Conservation (phyloP, 2,113 vertebrate species). For the Axis porcinus region DNA sequence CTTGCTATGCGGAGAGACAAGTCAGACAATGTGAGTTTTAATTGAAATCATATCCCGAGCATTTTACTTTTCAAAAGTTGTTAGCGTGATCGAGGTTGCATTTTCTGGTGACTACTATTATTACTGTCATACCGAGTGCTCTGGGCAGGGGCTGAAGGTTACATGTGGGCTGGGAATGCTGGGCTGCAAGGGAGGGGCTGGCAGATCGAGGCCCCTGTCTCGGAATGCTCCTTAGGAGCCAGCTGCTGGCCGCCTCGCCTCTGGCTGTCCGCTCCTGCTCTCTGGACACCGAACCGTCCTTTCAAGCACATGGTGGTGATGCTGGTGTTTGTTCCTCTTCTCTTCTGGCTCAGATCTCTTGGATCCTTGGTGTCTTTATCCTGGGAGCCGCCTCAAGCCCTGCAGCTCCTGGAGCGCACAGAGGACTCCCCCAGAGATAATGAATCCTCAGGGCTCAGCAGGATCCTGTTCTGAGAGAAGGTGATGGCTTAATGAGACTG, state of each 20-base stretch:
- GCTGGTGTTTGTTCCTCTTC: conserved; percentile 64
- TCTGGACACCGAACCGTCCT: conserved; percentile 65
- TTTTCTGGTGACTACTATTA: conserved; percentile 84
- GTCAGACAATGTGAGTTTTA: conserved; percentile 79
- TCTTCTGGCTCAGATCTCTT: conserved; percentile 55
- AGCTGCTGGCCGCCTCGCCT: conserved; percentile 36
- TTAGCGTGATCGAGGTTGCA: conserved; percentile 82
- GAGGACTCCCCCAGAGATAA: neutral
- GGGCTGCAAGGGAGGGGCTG: conserved; percentile 74
- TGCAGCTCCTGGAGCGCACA: too few relatives aligned
- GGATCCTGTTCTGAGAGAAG: neutral
- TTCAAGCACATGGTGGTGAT: neutral
- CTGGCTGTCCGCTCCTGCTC: conserved; percentile 69
- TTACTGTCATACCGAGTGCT: conserved; percentile 81
- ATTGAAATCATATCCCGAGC: conserved; percentile 84
- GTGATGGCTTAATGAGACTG: neutral
- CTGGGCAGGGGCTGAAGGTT: conserved; percentile 82
- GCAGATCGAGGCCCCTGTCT: neutral
- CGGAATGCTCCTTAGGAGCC: conserved; percentile 68
- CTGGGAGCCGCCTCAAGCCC: rapidly evolving
- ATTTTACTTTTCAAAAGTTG: conserved; percentile 87
- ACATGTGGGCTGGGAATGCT: conserved; percentile 80
- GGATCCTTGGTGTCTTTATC: conserved; percentile 47
- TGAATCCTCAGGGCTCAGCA: neutral
- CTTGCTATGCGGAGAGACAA: conserved; percentile 71